Evolutionary conservation across 2,888 invertebrate genomes (phyloP), one percentile per base, ranked within the genome.

Genomic region (Drepana falcataria): DNA sequence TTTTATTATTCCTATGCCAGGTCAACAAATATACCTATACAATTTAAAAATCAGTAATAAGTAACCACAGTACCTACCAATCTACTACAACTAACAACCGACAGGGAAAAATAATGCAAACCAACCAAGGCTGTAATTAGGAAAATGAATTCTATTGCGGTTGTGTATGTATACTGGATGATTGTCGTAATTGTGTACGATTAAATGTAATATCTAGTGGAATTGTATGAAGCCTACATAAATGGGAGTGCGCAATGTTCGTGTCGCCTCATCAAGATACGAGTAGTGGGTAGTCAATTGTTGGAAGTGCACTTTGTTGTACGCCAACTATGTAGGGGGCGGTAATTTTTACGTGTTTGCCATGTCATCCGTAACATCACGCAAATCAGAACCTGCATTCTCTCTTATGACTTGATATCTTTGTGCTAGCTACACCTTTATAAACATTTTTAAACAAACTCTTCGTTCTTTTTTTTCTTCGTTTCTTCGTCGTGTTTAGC

Each of bases 281-380:
- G 0, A 21, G 21, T 21, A 33, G 49, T 57, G 35, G 59, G 63
- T 21, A 71, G 71, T 75, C 79, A 85, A 84, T 85, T 79, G 82
- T 75, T 64, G 61, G 65, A 69, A 83, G 83, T 84, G 81, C 81
- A 81, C 83, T 79, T 85, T 62, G 77, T 74, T 81, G 82, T 84
- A 62, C 64, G 55, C 56, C 71, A 71, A 73, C 66, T 59, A 65
- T 65, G 73, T 63, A 60, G 62, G 63, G 48, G 56, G 58, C 60
- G 35, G 64, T 63, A 70, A 74, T 73, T 77, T 71, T 61, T 51
- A 48, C 65, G 61, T 69, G 69, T 68, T 65, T 64, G 54, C 61
- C n/a, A 35, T 33, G 6, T 4, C 9, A 44, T 44, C 3, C 9
- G 6, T 9, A 44, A 44, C 44, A 9, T 44, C 44, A 44, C 44